Evolutionary conservation across 2,888 invertebrate genomes (phyloP).

Genomic region (Callyntrura guangdongensis): DNA sequence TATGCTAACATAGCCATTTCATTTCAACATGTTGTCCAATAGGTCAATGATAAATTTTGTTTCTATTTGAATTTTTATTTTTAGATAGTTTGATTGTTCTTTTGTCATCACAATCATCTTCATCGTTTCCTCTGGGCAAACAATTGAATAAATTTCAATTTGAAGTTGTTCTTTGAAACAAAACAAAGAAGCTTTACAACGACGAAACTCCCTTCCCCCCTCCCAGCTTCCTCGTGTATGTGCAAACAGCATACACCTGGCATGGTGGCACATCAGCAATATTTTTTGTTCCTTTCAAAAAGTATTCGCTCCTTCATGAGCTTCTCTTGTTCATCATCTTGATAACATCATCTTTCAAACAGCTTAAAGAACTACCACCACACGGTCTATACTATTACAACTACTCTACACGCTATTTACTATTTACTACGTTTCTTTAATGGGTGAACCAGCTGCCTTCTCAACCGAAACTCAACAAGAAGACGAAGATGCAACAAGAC

Average conservation of each 20-base stretch:
- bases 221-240: not conserved
- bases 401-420: not conserved
- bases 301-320: not conserved
- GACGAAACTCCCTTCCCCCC: not conserved
- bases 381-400: not conserved
- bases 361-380: not conserved
- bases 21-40: not conserved
- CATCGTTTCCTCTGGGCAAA: slow-evolving; percentile 37
- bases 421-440: not conserved
- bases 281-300: slow-evolving; percentile 9
- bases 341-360: not conserved
- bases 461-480: slow-evolving; percentile 42
- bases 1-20: not conserved
- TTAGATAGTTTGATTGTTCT: slow-evolving; percentile 14
- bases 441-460: slow-evolving; percentile 42
- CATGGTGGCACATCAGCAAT: not conserved
- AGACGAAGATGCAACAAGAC: too few relatives aligned
- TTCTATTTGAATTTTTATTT: slow-evolving; percentile 54
- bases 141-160: not conserved
- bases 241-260: too few relatives aligned
- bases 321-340: too few relatives aligned
- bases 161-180: not conserved
- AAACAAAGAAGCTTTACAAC: not conserved
- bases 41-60: slow-evolving; percentile 22
- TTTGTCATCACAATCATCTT: not conserved